phyloP scores from a whole-genome alignment of 2,797 vertebrate species.

The Peromyscus eremicus region DNA sequence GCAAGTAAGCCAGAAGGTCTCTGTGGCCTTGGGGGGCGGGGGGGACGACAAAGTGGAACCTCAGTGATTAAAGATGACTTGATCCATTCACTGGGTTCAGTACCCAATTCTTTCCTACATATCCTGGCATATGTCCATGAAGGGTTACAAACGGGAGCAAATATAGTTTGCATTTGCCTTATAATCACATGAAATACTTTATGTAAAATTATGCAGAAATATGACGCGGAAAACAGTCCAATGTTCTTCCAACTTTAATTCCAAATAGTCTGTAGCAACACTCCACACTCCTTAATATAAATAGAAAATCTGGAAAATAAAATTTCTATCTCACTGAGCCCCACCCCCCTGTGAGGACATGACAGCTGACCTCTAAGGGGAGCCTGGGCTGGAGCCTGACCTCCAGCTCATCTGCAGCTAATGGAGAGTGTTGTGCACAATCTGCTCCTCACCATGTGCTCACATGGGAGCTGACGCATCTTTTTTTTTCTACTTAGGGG shows the following conservation, averaged over 20 bases:
- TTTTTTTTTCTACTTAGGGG: neutral
- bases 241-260: neutral
- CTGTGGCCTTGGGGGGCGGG: neutral
- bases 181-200: neutral
- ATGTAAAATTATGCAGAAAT: slow-evolving; percentile 29
- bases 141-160: neutral
- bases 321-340: neutral
- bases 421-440: too few species aligned
- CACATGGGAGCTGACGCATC: neutral
- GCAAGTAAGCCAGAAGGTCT: neutral
- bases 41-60: neutral
- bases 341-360: neutral
- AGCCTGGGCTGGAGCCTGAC: neutral
- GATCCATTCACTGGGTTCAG: neutral
- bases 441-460: neutral
- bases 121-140: neutral
- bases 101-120: neutral
- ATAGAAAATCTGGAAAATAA: neutral
- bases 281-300: neutral
- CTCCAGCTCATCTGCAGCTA: neutral
- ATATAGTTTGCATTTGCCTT: neutral
- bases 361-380: too few species aligned
- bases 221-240: neutral
- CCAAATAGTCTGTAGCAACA: neutral
- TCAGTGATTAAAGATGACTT: neutral